A percentile compares a stretch with the other conserved stretches of the same genome.
These are phyloP conservation scores for Gobio occitaniae DNA, from an alignment of 2,797 vertebrate genomes.

Conservation along the genomic window DNA sequence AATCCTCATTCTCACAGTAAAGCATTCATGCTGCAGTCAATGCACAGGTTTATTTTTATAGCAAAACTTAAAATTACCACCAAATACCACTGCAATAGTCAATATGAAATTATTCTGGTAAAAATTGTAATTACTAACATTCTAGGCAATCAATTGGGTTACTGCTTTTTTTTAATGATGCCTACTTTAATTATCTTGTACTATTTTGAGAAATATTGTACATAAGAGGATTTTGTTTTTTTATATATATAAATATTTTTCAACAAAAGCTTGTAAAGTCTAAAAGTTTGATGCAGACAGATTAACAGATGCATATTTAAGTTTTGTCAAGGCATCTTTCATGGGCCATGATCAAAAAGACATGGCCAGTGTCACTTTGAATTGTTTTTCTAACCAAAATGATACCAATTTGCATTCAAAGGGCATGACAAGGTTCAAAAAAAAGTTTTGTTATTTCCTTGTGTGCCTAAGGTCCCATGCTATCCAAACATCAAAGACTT, in stretches of 20 bases:
- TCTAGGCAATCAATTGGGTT: background rate
- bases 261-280: background rate
- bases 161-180: background rate
- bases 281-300: background rate
- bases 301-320: conserved; percentile 21
- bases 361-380: background rate
- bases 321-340: conserved; percentile 18
- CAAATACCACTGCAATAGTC: background rate
- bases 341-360: background rate
- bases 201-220: too few species aligned
- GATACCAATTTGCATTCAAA: background rate
- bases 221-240: too few species aligned
- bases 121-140: background rate
- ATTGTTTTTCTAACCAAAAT: background rate
- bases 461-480: conserved; percentile 11
- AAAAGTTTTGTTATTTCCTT: background rate
- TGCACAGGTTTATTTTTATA: background rate
- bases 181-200: background rate
- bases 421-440: background rate
- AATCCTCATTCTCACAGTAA: conserved; percentile 1
- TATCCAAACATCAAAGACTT: conserved; percentile 39
- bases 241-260: background rate
- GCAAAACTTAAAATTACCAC: background rate
- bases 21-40: background rate
- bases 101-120: background rate